Conservation (phyloP, 2,888 invertebrate genomes). For the Mylabris sibirica region DNA sequence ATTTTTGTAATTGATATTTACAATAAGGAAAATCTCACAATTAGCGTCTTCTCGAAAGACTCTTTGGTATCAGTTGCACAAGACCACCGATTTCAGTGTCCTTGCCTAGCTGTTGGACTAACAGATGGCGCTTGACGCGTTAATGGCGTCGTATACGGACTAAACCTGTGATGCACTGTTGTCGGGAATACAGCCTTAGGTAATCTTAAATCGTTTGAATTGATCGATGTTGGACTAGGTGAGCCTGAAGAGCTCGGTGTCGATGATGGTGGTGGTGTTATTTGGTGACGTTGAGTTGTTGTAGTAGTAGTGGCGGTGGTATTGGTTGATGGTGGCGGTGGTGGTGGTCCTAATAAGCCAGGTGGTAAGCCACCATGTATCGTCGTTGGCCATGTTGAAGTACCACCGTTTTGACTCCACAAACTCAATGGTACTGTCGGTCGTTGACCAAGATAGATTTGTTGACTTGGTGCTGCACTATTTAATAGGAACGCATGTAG, state of each 20-base stretch:
- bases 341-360: constrained; percentile 58
- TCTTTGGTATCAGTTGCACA: constrained; percentile 49
- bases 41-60: constrained; percentile 49
- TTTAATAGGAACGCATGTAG: constrained; percentile 59
- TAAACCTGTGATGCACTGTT: constrained; percentile 60
- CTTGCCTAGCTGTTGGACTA: constrained; percentile 48
- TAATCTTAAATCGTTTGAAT: constrained; percentile 58
- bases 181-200: constrained; percentile 61
- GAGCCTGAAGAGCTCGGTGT: constrained; percentile 70
- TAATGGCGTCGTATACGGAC: constrained; percentile 58
- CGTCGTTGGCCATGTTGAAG: constrained; percentile 53
- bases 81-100: constrained; percentile 47
- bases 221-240: constrained; percentile 63
- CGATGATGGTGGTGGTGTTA: constrained; percentile 60
- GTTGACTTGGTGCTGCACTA: constrained; percentile 54
- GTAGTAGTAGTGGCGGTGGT: constrained; percentile 54
- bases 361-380: constrained; percentile 59
- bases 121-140: constrained; percentile 45
- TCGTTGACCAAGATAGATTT: constrained; percentile 56
- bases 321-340: constrained; percentile 41
- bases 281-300: constrained; percentile 56
- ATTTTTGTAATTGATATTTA: constrained; percentile 37
- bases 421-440: constrained; percentile 57
- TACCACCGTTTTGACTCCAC: constrained; percentile 57
- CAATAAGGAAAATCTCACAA: constrained; percentile 41